Evolutionary conservation across 2,797 vertebrate species (phyloP), one percentile per base, ranked within the genome.

Genomic region (Orientallactaga sibirica): DNA sequence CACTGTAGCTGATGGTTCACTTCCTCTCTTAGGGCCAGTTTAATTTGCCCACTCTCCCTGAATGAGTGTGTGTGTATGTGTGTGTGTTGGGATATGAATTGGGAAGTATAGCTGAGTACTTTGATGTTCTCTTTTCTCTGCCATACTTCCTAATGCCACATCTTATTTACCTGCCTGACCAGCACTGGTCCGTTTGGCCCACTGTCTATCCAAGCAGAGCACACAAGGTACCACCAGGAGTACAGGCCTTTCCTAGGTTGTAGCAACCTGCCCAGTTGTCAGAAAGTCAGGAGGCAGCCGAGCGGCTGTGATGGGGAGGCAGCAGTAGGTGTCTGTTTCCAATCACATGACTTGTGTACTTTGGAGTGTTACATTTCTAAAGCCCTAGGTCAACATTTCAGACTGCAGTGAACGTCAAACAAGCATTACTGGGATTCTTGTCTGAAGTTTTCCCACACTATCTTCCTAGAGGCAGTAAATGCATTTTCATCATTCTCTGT

Each of bases 401-500:
- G 29, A 82, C 22, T 61, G 66, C 71, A 52, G 41, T 1, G 48
- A 71, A 78, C 14, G 37, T 85, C 75, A 82, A 68, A 73, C 75
- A 55, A 18, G 24, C 33, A 67, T 18, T 41, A 12, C 52, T 43
- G 41, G 58, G 67, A 37, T 58, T 71, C 62, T 61, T 77, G 24
- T 82, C 66, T 82, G 62, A 41, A 1, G 8, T 6, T 79, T 24
- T 88, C 75, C 64, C 67, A 86, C 37, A 33, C n/a, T 9, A 1
- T 19, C 33, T 88, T 90, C 48, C 67, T n/a, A 80, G 77, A 95
- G 79, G 75, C 2, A 90, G 67, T 1, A 6, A 0, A 82, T 79
- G 92, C 64, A 62, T 88, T 88, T 92, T n/a, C 27, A 89, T 22
- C n/a, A 24, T 37, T 90, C 15, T 82, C n/a, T 58, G 12, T 16